Base-by-base conservation (phyloP, 2,797 vertebrate genomes). In the Buceros bicornis region DNA sequence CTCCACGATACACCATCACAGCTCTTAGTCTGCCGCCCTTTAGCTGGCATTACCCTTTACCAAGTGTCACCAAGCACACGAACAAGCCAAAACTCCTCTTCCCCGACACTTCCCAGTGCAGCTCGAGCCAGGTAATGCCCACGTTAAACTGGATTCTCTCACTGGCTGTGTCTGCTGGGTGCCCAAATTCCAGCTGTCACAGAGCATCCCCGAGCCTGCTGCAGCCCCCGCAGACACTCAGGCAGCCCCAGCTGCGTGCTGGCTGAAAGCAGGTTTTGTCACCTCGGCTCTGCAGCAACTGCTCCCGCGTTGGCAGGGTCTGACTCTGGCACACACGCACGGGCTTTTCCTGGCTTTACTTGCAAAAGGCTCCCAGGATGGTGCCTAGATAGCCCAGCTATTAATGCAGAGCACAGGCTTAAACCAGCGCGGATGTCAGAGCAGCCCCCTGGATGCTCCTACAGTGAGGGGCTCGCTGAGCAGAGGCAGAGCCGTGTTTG, bases 201-300 rank as follows among this genome's bases (percentile, higher is more conserved):
- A 0, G 74, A 70, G 53, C 50, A 87, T 56, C 50, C 74, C 57
- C 6, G 4, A 74, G 72, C 43, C 35, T 78, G 50, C 47, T 84
- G 28, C 74, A 94, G 57, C 82, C 65, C 60, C 67, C 8, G 0
- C 43, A 40, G 64, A 70, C n/a, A 26, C 35, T 84, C 60, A 89
- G 87, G 33, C 87, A 89, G 62, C 69, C 57, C 50, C 51, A 93
- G 69, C 54, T 74, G 42, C 58, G 87, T 81, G 84, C 79, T 62
- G 35, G 76, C 89, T 78, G 84, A 95, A 83, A 73, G 82, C 74
- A 94, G 58, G 8, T 91, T 95, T 90, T 94, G 58, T 90, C 93
- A 81, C 72, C 51, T 84, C 45, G 62, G 58, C 24, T 60, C 22
- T 26, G 50, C 72, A 87, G 57, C 50, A 91, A 81, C 69, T 65